A percentile compares a stretch with the other conserved stretches of the same genome.
These are phyloP conservation scores for Dicerorhinus sumatrensis DNA, from an alignment of 2,113 vertebrate genomes.

Conservation along the genomic window DNA sequence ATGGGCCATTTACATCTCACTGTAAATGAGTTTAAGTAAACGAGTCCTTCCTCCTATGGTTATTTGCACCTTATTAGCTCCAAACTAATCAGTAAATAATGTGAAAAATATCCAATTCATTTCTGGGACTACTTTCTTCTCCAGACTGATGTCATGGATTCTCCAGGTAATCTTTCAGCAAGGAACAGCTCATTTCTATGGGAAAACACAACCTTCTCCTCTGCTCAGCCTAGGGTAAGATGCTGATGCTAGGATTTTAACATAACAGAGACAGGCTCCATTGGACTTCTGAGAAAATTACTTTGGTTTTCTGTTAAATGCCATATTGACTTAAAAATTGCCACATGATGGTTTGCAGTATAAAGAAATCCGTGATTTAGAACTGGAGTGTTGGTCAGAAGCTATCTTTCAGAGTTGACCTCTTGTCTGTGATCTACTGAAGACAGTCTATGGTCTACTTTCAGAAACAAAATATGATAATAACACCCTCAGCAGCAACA, in stretches of 20 bases:
- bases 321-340: conserved; percentile 74
- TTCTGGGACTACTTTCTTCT: background rate
- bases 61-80: background rate
- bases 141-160: background rate
- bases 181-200: background rate
- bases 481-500: background rate
- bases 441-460: conserved; percentile 40
- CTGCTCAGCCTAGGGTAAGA: background rate
- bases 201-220: background rate
- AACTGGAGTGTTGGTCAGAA: conserved; percentile 57
- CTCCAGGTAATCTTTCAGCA: background rate
- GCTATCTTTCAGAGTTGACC: conserved; percentile 55
- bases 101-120: background rate
- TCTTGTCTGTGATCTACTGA: conserved; percentile 54
- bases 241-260: conserved; percentile 50
- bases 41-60: background rate
- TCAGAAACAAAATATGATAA: conserved; percentile 48
- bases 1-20: background rate
- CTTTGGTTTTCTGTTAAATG: conserved; percentile 63
- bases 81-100: background rate
- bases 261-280: conserved; percentile 14
- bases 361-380: conserved; percentile 46
- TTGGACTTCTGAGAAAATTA: conserved; percentile 58
- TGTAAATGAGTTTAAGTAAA: background rate
- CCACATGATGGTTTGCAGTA: conserved; percentile 43